Evolutionary conservation across 1,140 invertebrate genomes (phyloP).

Genomic region (Nautilus pompilius): DNA sequence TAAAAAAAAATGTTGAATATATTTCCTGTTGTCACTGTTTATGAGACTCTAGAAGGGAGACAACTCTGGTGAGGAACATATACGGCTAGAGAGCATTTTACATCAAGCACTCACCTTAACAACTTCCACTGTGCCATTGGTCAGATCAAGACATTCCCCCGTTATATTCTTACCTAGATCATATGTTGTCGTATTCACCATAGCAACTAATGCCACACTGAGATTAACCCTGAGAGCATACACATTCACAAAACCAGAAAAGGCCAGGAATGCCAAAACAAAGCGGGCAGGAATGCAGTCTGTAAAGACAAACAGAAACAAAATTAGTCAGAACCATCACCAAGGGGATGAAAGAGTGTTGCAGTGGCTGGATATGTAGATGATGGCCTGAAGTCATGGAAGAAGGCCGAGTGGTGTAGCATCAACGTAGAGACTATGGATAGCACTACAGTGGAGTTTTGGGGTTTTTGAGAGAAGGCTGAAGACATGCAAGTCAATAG

Average conservation of each 20-base stretch:
- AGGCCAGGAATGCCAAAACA: slow-evolving; percentile 29
- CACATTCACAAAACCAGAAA: slow-evolving; percentile 41
- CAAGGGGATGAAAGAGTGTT: no score
- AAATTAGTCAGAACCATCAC: no score
- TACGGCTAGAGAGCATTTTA: background rate
- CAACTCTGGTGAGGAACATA: background rate
- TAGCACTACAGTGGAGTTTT: no score
- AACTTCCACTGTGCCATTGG: background rate
- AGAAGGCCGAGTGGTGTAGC: no score
- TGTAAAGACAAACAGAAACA: background rate
- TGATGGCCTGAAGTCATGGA: no score
- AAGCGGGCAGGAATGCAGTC: background rate
- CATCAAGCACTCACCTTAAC: background rate
- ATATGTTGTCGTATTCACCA: slow-evolving; percentile 59
- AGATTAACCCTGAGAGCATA: slow-evolving; percentile 85
- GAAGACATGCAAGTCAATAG: no score
- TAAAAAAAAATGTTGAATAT: background rate
- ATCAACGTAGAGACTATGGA: no score
- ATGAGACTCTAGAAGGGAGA: background rate
- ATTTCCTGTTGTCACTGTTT: background rate
- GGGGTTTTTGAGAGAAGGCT: no score
- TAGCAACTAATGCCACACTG: slow-evolving; percentile 76
- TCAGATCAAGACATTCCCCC: background rate
- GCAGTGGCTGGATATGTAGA: no score
- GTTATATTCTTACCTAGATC: background rate